Conservation (phyloP, 2,113 vertebrate genomes). For the Saccopteryx bilineata region DNA sequence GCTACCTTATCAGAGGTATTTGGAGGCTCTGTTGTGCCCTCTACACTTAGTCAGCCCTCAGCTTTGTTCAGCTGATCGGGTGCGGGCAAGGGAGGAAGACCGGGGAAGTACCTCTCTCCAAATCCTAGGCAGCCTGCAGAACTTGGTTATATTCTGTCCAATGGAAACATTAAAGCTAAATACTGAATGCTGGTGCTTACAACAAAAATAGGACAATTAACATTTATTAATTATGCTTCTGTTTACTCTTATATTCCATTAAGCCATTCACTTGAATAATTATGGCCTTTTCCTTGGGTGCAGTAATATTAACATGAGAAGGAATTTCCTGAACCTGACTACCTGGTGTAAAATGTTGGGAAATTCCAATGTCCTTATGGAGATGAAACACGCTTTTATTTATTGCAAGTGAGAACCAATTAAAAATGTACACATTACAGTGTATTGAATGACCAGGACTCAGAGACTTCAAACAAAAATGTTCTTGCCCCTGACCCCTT, state of each 20-base stretch:
- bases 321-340: constrained; percentile 56
- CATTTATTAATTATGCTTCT: constrained; percentile 52
- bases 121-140: not conserved
- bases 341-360: constrained; percentile 37
- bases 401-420: not conserved
- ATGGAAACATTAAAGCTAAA: not conserved
- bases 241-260: constrained; percentile 40
- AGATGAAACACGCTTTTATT: constrained; percentile 26
- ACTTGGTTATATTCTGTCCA: not conserved
- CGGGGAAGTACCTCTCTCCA: not conserved
- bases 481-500: not conserved
- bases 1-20: not conserved
- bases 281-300: constrained; percentile 45
- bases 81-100: not conserved
- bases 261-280: constrained; percentile 68
- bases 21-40: not conserved
- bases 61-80: not conserved
- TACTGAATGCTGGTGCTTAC: not conserved
- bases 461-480: not conserved
- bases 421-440: not conserved
- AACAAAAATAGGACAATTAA: constrained; percentile 31
- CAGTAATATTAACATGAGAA: constrained; percentile 48
- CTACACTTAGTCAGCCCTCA: not conserved
- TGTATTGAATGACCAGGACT: not conserved
- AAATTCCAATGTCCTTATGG: constrained; percentile 28